phyloP scores from a whole-genome alignment of 2,113 vertebrate genomes.

The Gymnobelideus leadbeateri region DNA sequence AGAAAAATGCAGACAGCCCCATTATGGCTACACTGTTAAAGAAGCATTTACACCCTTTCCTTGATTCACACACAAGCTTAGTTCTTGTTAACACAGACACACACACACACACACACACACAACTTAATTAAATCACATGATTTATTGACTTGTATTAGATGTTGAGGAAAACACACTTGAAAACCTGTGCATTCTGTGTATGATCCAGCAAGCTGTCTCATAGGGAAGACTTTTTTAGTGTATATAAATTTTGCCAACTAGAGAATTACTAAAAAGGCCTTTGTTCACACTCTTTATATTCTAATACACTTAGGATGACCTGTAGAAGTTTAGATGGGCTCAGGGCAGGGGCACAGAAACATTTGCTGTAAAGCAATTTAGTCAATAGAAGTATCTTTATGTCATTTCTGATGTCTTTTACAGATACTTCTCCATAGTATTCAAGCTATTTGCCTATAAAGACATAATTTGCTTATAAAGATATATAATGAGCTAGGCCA shows the following conservation, averaged over 20 bases:
- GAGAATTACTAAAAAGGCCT: slow-evolving; percentile 77
- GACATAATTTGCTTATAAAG: slow-evolving; percentile 66
- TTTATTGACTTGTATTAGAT: slow-evolving; percentile 73
- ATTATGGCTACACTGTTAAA: slow-evolving; percentile 6
- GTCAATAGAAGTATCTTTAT: slow-evolving; percentile 70
- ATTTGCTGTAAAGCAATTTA: slow-evolving; percentile 79
- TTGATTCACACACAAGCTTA: slow-evolving; percentile 65
- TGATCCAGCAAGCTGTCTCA: slow-evolving; percentile 72
- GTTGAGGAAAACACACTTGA: slow-evolving; percentile 67
- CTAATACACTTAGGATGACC: slow-evolving; percentile 73
- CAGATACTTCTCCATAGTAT: slow-evolving; percentile 73
- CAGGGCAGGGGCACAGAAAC: slow-evolving; percentile 50
- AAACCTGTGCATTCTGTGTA: slow-evolving; percentile 55
- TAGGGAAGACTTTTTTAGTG: slow-evolving; percentile 71
- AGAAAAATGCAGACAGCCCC: slow-evolving; percentile 46
- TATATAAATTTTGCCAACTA: slow-evolving; percentile 73
- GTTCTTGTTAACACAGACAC: slow-evolving; percentile 68
- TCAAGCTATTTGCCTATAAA: slow-evolving; percentile 69
- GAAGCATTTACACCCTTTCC: slow-evolving; percentile 52
- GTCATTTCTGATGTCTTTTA: slow-evolving; percentile 70
- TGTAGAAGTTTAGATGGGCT: slow-evolving; percentile 36
- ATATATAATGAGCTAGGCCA: slow-evolving; percentile 65
- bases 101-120: slow-evolving; percentile 27
- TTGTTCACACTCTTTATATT: slow-evolving; percentile 78
- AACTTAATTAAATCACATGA: slow-evolving; percentile 78